Evolutionary conservation across 2,797 vertebrate genomes (phyloP), one percentile per base, ranked within the genome.

Genomic region (Lates japonicus): DNA sequence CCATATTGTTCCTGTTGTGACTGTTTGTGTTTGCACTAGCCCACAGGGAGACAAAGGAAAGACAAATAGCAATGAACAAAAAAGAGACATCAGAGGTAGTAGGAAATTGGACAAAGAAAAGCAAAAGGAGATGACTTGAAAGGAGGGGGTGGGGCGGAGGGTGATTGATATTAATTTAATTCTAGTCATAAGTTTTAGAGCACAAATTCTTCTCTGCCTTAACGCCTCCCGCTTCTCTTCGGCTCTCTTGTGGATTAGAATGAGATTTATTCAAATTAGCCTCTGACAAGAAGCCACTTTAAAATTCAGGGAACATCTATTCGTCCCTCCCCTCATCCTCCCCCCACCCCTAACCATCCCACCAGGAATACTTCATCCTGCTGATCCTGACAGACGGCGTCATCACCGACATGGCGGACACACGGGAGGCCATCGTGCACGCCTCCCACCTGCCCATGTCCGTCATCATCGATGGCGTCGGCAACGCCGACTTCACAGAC

Each of bases 331-430:
- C 6, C 20, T 33, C 51, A 3, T 39, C 51, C 35, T 7, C 19
- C 11, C 41, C 54, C 49, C 52, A 48, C 7, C 37, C 13, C 25
- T 35, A 22, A 31, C 3, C 3, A 29, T 42, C 72, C 62, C 19
- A 12, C 52, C 91, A 99, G 98, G 98, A 99, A 95, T 99, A 99
- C 88, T 99, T 99, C 93, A 99, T 99, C 94, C 88, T 99, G 85
- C 95, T 99, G 83, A 99, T 99, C 87, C 96, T 99, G 93, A 99
- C 98, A 0, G 98, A 99, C 0, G 98, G 98, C 0, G 98, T 99
- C 82, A 99, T 99, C 95, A 99, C 98, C 9, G 98, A 99, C 95
- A 99, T 99, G 98, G 98, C 98, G 0, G 98, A 99, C 94, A 99
- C 98, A 0, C 94, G 98, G 31, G 98, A 99, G 94, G 98, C 98